Base-by-base conservation (phyloP, 1,140 invertebrate species). In the Coelopa frigida region DNA sequence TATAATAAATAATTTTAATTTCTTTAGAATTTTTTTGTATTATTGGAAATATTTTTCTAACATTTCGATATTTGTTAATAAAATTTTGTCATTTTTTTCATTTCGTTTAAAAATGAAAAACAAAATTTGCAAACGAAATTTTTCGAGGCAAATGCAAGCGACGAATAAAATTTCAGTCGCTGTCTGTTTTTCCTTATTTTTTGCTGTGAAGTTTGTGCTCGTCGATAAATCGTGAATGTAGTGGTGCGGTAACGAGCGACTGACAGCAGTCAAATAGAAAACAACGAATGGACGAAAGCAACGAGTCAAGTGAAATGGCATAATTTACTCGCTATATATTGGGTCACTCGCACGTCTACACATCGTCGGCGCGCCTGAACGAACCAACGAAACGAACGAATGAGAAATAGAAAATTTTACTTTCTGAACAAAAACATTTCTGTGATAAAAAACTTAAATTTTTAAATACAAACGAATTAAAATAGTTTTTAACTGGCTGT, bases 181-280 rank as follows among this genome's bases (percentile, higher is more conserved):
- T 35, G 48, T 59, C 61, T 65, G 59, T 66, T 66, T 61, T 66
- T 66, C 62, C 65, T 66, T 66, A 61, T 62, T 66, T 66, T 66
- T 66, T 56, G 53, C 27, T 29, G 8, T 10, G 27, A 14, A 8
- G 8, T 10, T 29, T 8, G 27, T 14, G 27, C 8, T 29, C 8
- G 14, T 29, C 8, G 27, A 14, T 14, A 14, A 8, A 14, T 8
- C 23, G 29, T 7, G 21, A 22, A 23, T 36, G 43, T 36, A 29
- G 33, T n/a, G 20, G 42, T 44, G 32, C 21, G 26, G 18, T 36
- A 22, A 39, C 20, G 14, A 3, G 24, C 29, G 32, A 44, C n/a
- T n/a, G n/a, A n/a, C n/a, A n/a, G n/a, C n/a, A n/a, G n/a, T n/a
- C n/a, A n/a, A n/a, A n/a, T n/a, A n/a, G n/a, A n/a, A n/a, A n/a